Conservation (phyloP, 2,888 invertebrate species). For the Ornithoptera alexandrae region DNA sequence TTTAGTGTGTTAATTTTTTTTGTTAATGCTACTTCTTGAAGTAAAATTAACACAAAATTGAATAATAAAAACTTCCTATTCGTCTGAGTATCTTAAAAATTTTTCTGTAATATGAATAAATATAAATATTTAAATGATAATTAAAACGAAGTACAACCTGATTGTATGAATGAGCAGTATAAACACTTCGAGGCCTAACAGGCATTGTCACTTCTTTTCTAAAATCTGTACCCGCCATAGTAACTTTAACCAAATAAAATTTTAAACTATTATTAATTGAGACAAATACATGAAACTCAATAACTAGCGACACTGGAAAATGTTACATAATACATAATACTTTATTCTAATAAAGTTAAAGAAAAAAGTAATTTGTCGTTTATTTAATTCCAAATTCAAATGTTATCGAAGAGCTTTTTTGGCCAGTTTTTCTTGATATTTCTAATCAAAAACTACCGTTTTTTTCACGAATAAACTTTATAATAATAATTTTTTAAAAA, state of each 20-base stretch:
- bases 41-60: neutral
- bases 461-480: no score
- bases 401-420: constrained; percentile 26
- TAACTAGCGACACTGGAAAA: constrained; percentile 63
- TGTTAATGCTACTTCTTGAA: no score
- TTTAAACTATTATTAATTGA: constrained; percentile 60
- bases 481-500: no score
- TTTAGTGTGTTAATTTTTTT: no score
- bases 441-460: no score
- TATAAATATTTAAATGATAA: neutral
- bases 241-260: constrained; percentile 60
- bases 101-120: neutral
- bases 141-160: constrained; percentile 49
- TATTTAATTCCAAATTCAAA: constrained; percentile 57
- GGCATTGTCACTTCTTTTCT: constrained; percentile 73
- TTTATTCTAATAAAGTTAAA: constrained; percentile 50
- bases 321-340: constrained; percentile 71
- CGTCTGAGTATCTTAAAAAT: neutral
- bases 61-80: neutral
- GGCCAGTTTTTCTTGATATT: constrained; percentile 13
- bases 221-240: constrained; percentile 76
- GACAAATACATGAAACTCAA: constrained; percentile 69
- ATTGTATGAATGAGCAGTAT: constrained; percentile 83
- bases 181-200: constrained; percentile 83
- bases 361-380: constrained; percentile 59